Conservation (phyloP, 2,888 invertebrate species). For the Drosophila percnosoma region DNA sequence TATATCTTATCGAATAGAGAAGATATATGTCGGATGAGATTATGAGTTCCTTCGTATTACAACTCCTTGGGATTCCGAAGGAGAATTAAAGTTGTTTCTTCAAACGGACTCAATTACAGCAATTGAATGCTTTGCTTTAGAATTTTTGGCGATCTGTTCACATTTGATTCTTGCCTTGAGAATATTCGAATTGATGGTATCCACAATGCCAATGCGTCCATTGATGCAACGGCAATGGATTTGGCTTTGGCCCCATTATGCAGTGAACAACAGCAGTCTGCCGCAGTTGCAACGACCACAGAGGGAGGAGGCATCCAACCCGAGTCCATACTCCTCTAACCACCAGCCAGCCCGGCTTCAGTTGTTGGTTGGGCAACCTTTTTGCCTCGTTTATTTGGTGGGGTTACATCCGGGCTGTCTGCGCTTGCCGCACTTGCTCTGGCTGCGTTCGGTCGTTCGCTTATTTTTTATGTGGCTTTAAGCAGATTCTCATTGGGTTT, state of each 20-base stretch:
- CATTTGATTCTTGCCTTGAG: not conserved
- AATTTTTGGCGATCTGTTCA: not conserved
- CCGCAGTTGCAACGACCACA: not conserved
- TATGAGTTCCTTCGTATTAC: not conserved
- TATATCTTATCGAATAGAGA: not conserved
- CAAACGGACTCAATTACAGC: not conserved
- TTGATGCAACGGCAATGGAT: conserved; percentile 32
- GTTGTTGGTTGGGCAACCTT: conserved; percentile 31
- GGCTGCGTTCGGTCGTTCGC: conserved; percentile 28
- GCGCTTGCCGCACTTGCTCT: conserved; percentile 15
- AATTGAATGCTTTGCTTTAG: not conserved
- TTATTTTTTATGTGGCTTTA: conserved; percentile 70
- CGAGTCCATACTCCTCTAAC: not conserved
- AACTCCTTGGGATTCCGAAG: not conserved
- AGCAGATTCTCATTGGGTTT: conserved; percentile 55
- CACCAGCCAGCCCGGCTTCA: not conserved
- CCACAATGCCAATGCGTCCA: conserved; percentile 12
- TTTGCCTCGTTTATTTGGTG: conserved; percentile 63
- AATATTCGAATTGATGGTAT: not conserved
- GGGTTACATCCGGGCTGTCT: conserved; percentile 46
- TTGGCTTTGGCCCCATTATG: conserved; percentile 19
- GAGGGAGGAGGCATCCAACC: not conserved
- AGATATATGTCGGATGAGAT: not conserved
- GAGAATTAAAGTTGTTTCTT: not conserved
- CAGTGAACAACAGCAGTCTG: conserved; percentile 13